Evolutionary conservation across 1,140 invertebrate genomes (phyloP).

Genomic region (Plectrocnemia conspersa): DNA sequence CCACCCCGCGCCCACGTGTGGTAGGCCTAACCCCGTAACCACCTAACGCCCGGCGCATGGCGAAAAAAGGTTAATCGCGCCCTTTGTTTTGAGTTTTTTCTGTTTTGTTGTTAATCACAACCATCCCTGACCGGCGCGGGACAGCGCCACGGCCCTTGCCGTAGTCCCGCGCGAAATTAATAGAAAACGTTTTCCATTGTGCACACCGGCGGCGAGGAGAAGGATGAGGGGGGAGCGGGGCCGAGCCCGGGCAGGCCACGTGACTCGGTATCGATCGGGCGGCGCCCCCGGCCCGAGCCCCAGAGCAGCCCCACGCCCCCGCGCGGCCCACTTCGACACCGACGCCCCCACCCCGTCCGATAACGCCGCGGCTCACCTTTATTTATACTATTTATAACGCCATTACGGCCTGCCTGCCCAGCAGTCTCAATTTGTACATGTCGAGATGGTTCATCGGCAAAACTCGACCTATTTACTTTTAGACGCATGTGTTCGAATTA

Average conservation of each 20-base stretch:
- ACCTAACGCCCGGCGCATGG: not conserved
- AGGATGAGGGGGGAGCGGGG: not conserved
- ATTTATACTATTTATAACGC: conserved; percentile 18
- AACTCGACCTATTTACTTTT: too few relatives aligned
- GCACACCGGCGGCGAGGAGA: not conserved
- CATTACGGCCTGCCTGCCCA: not conserved
- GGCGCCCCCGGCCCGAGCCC: conserved; percentile 1
- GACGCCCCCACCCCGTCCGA: not conserved
- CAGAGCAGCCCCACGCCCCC: not conserved
- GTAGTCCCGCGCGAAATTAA: not conserved
- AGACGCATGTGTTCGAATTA: too few relatives aligned
- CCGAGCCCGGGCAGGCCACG: conserved; percentile 17
- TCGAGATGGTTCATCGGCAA: too few relatives aligned
- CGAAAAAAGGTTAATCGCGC: too few relatives aligned
- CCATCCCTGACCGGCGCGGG: too few relatives aligned
- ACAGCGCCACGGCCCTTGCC: not conserved
- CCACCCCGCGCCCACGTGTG: not conserved
- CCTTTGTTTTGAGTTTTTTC: too few relatives aligned
- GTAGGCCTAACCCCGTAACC: not conserved
- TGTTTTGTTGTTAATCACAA: too few relatives aligned
- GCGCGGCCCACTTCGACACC: not conserved
- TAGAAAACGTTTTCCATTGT: conserved; percentile 3
- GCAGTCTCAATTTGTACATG: too few relatives aligned
- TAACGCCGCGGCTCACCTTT: conserved; percentile 8
- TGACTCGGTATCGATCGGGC: conserved; percentile 24